Evolutionary conservation across 2,888 invertebrate genomes (phyloP).

Genomic region (Ochropacha duplaris): DNA sequence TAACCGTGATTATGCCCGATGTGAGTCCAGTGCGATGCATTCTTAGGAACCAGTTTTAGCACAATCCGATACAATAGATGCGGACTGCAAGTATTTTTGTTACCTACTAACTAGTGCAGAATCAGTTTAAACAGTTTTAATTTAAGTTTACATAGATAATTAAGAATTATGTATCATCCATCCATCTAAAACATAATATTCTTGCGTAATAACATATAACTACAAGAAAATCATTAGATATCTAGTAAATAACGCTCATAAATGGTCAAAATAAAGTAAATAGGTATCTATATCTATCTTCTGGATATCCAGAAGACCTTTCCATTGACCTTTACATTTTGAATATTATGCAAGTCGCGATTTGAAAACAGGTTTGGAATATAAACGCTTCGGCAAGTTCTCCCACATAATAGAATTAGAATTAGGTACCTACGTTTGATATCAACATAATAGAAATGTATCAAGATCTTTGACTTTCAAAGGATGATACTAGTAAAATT

Average conservation of each 20-base stretch:
- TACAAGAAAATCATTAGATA: too few species aligned
- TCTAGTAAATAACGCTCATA: not conserved
- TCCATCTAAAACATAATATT: not conserved
- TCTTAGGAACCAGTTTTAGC: conserved; percentile 71
- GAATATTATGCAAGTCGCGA: conserved; percentile 43
- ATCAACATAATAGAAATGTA: not conserved
- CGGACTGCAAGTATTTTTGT: conserved; percentile 1
- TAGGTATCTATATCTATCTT: conserved; percentile 11
- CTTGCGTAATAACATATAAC: not conserved
- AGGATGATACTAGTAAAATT: too few species aligned
- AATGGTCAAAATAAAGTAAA: not conserved
- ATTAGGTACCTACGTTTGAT: conserved; percentile 5
- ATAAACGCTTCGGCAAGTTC: conserved; percentile 47
- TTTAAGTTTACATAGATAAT: too few species aligned
- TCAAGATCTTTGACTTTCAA: not conserved
- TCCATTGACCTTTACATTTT: conserved; percentile 51
- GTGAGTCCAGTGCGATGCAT: conserved; percentile 49
- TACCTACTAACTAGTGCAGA: not conserved
- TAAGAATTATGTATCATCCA: too few species aligned
- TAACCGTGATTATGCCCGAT: conserved; percentile 25
- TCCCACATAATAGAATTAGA: conserved; percentile 30
- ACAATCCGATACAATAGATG: conserved; percentile 46
- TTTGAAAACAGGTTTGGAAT: conserved; percentile 60
- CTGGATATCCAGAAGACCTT: too few species aligned
- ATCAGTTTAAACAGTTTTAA: too few species aligned